Conservation (phyloP, 2,113 vertebrate species). For the Python bivittatus region DNA sequence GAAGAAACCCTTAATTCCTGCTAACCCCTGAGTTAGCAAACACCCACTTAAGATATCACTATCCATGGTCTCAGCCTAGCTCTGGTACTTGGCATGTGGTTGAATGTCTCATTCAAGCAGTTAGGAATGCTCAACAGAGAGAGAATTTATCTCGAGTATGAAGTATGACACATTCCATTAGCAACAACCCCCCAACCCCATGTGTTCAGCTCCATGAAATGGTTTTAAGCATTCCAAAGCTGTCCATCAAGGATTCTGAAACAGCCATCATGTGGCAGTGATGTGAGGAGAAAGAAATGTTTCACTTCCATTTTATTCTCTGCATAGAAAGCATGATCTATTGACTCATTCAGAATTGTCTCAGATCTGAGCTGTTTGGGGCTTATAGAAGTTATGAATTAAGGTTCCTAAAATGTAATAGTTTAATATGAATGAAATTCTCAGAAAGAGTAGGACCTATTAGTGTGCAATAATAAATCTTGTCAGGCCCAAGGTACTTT, state of each 20-base stretch:
- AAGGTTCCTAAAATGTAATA: constrained; percentile 66
- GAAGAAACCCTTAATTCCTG: background rate
- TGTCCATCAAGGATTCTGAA: constrained; percentile 81
- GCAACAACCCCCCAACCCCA: constrained; percentile 63
- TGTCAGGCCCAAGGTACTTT: constrained; percentile 69
- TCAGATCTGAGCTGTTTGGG: constrained; percentile 50
- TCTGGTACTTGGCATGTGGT: background rate
- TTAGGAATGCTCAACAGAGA: constrained; percentile 39
- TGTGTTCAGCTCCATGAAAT: constrained; percentile 75
- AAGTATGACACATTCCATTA: constrained; percentile 68
- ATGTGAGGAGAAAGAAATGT: constrained; percentile 71
- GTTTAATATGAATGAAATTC: constrained; percentile 75
- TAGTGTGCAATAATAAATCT: constrained; percentile 79
- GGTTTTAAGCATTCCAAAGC: constrained; percentile 66
- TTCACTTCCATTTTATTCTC: constrained; percentile 72
- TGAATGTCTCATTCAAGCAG: constrained; percentile 59
- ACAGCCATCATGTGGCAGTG: constrained; percentile 59
- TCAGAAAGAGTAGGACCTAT: constrained; percentile 71
- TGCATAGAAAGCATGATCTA: constrained; percentile 56
- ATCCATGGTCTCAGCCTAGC: background rate
- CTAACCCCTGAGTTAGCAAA: background rate
- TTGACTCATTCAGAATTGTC: constrained; percentile 65
- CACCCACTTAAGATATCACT: background rate
- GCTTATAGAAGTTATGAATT: constrained; percentile 70
- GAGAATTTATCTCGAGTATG: constrained; percentile 55